Base-by-base conservation (phyloP, 2,113 vertebrate genomes). In the Campylomormyrus tamandua region DNA sequence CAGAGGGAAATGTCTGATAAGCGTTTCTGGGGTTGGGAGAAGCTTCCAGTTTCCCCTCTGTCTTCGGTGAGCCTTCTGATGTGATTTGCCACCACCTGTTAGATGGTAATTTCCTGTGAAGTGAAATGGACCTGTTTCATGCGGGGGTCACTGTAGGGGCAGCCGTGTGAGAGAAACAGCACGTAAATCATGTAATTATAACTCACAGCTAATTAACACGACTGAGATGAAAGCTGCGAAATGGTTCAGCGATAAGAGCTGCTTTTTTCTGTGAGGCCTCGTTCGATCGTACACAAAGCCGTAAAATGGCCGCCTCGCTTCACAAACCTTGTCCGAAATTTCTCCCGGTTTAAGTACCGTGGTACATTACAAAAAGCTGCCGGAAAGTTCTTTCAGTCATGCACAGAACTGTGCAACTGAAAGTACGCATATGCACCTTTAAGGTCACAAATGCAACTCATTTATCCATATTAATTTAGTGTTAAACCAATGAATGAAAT, bases 81-180 rank as follows among this genome's bases (percentile, higher is more conserved):
- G 62, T 56, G 84, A 90, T 90, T 90, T 53, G 19, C 85, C 46
- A 87, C 89, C 49, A 80, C 62, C 84, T 90, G 89, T 90, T 90
- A 87, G 62, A 90, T 87, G 58, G 83, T 87, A 87, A 90, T 87
- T 90, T 90, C 48, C 66, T 87, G 21, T 70, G 45, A 90, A 87
- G 62, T 21, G 10, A 85, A 90, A 90, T 53, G 31, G 87, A 56
- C 85, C 62, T 24, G 58, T 87, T 90, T 74, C 83, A 9, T 27
- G 83, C 6, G 84, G 83, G 74, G 89, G 83, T 85, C 89, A 90
- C 85, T 53, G 17, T 87, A 39, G 31, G 48, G 89, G 87, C 62
- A 50, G 49, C 48, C 27, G 31, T 53, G 58, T 52, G 58, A 74
- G 27, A 87, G 83, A 83, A n/a, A 77, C 89, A 17, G 48, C 31